Evolutionary conservation across 1,140 invertebrate genomes (phyloP).

Genomic region (Tetragnatha versicolor): DNA sequence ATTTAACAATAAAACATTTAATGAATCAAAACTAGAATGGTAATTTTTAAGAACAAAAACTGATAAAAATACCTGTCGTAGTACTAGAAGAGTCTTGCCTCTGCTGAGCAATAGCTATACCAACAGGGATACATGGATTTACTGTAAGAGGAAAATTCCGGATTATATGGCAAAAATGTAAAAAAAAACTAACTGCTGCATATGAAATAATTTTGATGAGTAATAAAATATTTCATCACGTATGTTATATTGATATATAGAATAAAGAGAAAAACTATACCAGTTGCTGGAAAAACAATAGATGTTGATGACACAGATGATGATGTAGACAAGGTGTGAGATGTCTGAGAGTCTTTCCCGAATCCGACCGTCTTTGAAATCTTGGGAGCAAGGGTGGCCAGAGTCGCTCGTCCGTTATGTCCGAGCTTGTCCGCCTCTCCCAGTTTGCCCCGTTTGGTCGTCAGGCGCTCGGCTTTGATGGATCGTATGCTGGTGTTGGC

Average conservation of each 20-base stretch:
- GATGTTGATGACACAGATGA: slow-evolving; percentile 53
- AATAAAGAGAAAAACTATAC: neutral
- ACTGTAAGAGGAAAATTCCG: slow-evolving; percentile 27
- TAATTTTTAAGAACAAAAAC: too few species aligned
- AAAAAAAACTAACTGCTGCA: neutral
- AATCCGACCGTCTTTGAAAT: slow-evolving; percentile 33
- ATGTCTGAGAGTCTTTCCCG: slow-evolving; percentile 44
- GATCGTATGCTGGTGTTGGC: slow-evolving; percentile 40
- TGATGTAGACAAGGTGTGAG: slow-evolving; percentile 46
- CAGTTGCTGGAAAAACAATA: slow-evolving; percentile 50
- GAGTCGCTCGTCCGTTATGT: slow-evolving; percentile 31
- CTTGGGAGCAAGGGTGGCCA: slow-evolving; percentile 49
- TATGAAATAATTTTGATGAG: neutral
- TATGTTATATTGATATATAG: neutral
- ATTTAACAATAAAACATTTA: too few species aligned
- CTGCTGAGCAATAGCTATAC: slow-evolving; percentile 84
- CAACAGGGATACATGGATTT: slow-evolving; percentile 73
- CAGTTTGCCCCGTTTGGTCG: slow-evolving; percentile 32
- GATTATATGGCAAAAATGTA: neutral
- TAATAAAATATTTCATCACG: neutral
- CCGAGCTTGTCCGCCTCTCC: slow-evolving; percentile 31
- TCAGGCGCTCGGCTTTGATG: slow-evolving; percentile 30
- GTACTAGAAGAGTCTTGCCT: slow-evolving; percentile 68
- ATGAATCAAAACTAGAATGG: too few species aligned
- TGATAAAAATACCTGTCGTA: slow-evolving; percentile 57